Base-by-base conservation (phyloP, 92 coral and sea anemone genomes). In the Siderastrea radians region DNA sequence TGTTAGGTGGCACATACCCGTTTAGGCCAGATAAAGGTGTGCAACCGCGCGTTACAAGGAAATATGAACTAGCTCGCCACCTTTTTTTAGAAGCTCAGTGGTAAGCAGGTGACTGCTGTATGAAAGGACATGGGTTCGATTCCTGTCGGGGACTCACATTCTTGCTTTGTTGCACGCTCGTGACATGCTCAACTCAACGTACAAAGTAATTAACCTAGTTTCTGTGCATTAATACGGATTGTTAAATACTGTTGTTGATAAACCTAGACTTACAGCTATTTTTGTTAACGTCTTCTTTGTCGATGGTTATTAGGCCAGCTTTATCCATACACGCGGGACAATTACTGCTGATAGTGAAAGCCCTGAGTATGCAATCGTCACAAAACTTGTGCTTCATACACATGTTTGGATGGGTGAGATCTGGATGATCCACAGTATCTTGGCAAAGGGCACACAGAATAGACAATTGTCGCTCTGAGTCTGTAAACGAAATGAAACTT, bases 311-410 rank as follows among this genome's bases (percentile, higher is more conserved):
- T n/a, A 81, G 54, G 15, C 85, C 85, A 68, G 49, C 46, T 9
- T 52, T 10, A 68, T 81, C 76, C 47, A 69, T 48, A 45, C 85
- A 81, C 9, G 67, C 85, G 12, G 66, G 85, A 9, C 76, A 81
- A 43, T 14, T 44, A 38, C 13, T 16, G 45, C 85, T 68, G 75
- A 68, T 13, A 13, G 85, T 52, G 67, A 68, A 81, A 15, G 85
- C 85, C 15, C 14, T 81, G 17, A 68, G 62, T 5, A 47, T 52
- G 53, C 85, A 81, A 59, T 81, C 85, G 45, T 81, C 77, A 46
- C 85, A 81, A 55, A 81, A 81, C 75, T 68, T 81, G 67, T 81
- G 85, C 11, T 55, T 10, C 38, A 4, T 48, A 47, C 85, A 81
- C 14, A 17, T n/a, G 66, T 53, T 81, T 54, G 77, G 75, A 81